These are phyloP conservation scores for Passer montanus DNA, from an alignment of 2,113 vertebrate species.

Conservation along the genomic window DNA sequence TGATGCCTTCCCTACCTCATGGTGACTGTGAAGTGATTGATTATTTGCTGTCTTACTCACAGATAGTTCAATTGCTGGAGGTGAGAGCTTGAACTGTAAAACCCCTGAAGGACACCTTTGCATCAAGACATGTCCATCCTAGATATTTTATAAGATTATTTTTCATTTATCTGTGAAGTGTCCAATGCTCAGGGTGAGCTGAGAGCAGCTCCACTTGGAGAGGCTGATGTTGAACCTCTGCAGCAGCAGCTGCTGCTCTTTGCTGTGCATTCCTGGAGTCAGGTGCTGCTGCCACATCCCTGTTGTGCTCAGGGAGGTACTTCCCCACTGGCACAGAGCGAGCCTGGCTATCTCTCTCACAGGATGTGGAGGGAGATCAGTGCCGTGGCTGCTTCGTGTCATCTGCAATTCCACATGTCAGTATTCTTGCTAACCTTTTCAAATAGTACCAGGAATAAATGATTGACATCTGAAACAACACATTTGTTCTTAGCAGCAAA, in stretches of 20 bases:
- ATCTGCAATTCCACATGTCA: constrained; percentile 19
- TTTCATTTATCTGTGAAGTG: neutral
- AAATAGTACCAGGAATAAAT: neutral
- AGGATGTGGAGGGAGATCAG: neutral
- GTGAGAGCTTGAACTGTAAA: neutral
- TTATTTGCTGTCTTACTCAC: neutral
- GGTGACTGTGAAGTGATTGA: neutral
- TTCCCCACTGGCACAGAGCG: fast-evolving
- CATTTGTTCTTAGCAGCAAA: constrained; percentile 37
- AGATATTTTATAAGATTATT: neutral
- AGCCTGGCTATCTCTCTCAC: neutral
- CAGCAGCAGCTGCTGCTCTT: neutral
- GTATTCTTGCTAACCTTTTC: constrained; percentile 19
- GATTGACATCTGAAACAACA: constrained; percentile 40
- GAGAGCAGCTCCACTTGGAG: fast-evolving
- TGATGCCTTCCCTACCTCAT: fast-evolving
- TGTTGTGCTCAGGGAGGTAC: neutral
- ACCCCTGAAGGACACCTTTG: neutral
- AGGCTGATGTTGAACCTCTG: fast-evolving
- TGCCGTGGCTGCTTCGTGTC: neutral
- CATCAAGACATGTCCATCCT: neutral
- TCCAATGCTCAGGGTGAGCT: neutral
- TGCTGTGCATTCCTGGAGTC: neutral
- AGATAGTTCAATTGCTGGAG: neutral
- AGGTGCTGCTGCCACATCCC: neutral